phyloP scores from a whole-genome alignment of 2,797 vertebrate species.

The Hoplostethus atlanticus region DNA sequence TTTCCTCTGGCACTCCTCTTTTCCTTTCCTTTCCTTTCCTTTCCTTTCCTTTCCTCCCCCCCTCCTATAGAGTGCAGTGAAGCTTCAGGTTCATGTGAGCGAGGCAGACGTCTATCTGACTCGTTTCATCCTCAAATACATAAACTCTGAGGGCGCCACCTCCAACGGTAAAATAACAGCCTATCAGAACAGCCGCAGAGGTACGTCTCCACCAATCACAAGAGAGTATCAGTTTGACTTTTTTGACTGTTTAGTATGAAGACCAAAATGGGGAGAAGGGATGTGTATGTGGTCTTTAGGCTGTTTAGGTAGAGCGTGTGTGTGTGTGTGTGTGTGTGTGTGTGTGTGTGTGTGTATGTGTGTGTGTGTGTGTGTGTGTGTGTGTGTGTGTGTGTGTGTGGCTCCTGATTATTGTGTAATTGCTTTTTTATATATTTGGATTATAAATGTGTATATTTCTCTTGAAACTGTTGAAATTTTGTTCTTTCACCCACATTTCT shows the following conservation, averaged over 20 bases:
- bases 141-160: constrained; percentile 87
- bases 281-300: background rate
- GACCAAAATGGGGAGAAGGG: too few species aligned
- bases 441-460: background rate
- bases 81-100: constrained; percentile 89
- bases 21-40: background rate
- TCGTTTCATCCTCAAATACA: constrained; percentile 92
- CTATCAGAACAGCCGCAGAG: constrained; percentile 91
- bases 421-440: too few species aligned
- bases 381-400: background rate
- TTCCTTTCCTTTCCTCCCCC: background rate
- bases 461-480: too few species aligned
- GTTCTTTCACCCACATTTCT: too few species aligned
- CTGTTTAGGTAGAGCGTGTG: too few species aligned
- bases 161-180: constrained; percentile 92
- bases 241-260: background rate
- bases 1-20: background rate
- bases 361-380: constrained; percentile 8
- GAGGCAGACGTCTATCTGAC: constrained; percentile 91
- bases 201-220: constrained; percentile 81
- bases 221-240: background rate
- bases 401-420: too few species aligned
- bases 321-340: too few species aligned
- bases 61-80: constrained; percentile 85
- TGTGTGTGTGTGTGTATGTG: constrained; percentile 15